Percentiles rank a stretch among this genome's conserved stretches.
Evolutionary conservation across 2,888 invertebrate species (phyloP).

Genomic region (Spisula solida): DNA sequence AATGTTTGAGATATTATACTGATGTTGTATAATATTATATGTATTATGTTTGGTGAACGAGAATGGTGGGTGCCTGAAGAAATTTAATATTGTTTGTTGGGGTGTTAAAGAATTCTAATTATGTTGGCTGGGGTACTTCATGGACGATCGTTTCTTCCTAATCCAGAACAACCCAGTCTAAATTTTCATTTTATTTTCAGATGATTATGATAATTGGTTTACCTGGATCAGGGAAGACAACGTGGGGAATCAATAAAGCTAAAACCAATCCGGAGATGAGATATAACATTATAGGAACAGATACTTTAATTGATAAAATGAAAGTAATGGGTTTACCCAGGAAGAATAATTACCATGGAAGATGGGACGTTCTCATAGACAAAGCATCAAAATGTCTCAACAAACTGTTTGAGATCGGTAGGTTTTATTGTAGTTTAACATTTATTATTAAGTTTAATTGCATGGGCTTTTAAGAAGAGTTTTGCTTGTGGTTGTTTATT

Average conservation of each 20-base stretch:
- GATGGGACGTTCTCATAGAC: slow-evolving; percentile 96
- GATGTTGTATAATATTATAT: too few relatives aligned
- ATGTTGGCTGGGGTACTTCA: too few relatives aligned
- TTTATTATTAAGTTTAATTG: too few relatives aligned
- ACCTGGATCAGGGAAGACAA: slow-evolving; percentile 97
- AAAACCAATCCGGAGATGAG: slow-evolving; percentile 93
- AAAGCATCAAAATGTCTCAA: slow-evolving; percentile 94
- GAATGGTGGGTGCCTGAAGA: too few relatives aligned
- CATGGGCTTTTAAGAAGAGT: too few relatives aligned
- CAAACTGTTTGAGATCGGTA: slow-evolving; percentile 94
- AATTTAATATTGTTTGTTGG: too few relatives aligned
- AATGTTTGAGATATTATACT: too few relatives aligned
- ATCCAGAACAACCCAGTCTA: too few relatives aligned
- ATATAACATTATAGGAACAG: slow-evolving; percentile 96
- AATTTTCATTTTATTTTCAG: slow-evolving; percentile 67
- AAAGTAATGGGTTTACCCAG: slow-evolving; percentile 96
- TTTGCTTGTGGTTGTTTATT: too few relatives aligned
- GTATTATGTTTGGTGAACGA: too few relatives aligned
- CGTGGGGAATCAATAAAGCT: slow-evolving; percentile 94
- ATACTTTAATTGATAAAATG: slow-evolving; percentile 95
- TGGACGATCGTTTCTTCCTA: too few relatives aligned
- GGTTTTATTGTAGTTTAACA: slow-evolving; percentile 77
- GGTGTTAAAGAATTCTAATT: too few relatives aligned
- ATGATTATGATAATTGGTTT: slow-evolving; percentile 97
- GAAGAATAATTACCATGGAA: slow-evolving; percentile 92